A percentile compares a stretch with the other conserved stretches of the same genome.
These are phyloP conservation scores for Nasalis larvatus DNA, from an alignment of 2,113 vertebrate species.

Conservation along the genomic window DNA sequence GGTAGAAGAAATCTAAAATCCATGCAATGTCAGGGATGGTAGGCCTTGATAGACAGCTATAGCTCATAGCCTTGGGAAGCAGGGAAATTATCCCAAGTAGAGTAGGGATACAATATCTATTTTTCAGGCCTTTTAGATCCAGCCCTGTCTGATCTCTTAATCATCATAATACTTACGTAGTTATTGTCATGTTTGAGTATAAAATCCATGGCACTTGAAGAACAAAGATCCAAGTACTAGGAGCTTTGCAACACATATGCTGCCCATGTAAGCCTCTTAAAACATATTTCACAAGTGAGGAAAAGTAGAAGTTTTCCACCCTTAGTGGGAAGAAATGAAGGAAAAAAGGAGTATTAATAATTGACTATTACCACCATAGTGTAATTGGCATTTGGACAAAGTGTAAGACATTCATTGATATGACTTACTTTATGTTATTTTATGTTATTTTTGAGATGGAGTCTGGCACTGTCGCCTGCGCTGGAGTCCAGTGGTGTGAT, in stretches of 20 bases:
- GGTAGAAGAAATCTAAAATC: background rate
- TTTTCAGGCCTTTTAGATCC: background rate
- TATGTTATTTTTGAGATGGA: too few species aligned
- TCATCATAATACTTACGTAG: background rate
- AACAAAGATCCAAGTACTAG: background rate
- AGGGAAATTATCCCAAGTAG: background rate
- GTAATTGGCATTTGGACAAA: background rate
- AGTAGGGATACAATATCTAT: background rate
- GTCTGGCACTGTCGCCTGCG: too few species aligned
- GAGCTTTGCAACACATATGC: background rate
- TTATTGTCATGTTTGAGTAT: background rate
- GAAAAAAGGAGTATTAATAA: background rate
- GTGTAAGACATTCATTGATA: background rate
- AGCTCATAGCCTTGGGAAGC: background rate
- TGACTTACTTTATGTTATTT: background rate
- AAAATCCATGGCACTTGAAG: background rate
- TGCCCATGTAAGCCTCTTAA: background rate
- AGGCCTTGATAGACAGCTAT: background rate
- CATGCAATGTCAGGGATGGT: background rate
- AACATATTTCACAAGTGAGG: background rate
- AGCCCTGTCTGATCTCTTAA: background rate
- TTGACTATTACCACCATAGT: background rate
- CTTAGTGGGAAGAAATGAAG: background rate
- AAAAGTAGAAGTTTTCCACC: conserved; percentile 1
- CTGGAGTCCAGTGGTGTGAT: too few species aligned